Conservation (phyloP, 2,888 invertebrate species). For the Xestia ashworthii region DNA sequence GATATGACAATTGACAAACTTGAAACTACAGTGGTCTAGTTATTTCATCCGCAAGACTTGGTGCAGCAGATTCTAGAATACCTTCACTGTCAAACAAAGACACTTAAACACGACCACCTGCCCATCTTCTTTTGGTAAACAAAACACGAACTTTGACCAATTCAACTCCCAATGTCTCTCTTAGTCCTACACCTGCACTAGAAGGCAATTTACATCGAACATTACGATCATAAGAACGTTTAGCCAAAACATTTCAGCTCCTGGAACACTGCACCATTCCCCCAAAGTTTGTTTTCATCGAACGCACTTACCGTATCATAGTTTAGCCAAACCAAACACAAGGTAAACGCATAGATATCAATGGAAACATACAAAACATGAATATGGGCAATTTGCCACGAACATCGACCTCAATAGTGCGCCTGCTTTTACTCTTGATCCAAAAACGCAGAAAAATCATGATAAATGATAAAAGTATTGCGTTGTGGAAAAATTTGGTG, state of each 20-base stretch:
- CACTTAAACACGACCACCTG: neutral
- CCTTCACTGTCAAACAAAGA: neutral
- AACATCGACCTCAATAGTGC: conserved; percentile 34
- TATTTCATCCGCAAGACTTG: too few relatives aligned
- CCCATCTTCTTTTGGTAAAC: neutral
- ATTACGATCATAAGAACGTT: neutral
- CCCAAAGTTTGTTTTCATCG: conserved; percentile 3
- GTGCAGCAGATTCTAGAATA: too few relatives aligned
- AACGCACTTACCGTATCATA: conserved; percentile 12
- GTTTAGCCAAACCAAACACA: conserved; percentile 35
- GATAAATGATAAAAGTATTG: conserved; percentile 4
- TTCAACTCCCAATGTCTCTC: neutral
- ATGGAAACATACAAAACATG: conserved; percentile 27
- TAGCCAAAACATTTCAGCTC: neutral
- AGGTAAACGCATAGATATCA: conserved; percentile 21
- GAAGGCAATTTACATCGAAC: neutral
- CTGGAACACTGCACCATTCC: neutral
- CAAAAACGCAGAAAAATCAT: conserved; percentile 48
- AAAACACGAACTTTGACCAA: neutral
- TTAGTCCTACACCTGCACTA: too few relatives aligned
- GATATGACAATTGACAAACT: too few relatives aligned
- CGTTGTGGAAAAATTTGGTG: conserved; percentile 32
- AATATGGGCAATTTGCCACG: conserved; percentile 56
- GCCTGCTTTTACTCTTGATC: conserved; percentile 6
- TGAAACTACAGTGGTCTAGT: too few relatives aligned